These are phyloP conservation scores for Leptogaster cylindrica DNA, from an alignment of 2,888 invertebrate genomes.

Conservation along the genomic window DNA sequence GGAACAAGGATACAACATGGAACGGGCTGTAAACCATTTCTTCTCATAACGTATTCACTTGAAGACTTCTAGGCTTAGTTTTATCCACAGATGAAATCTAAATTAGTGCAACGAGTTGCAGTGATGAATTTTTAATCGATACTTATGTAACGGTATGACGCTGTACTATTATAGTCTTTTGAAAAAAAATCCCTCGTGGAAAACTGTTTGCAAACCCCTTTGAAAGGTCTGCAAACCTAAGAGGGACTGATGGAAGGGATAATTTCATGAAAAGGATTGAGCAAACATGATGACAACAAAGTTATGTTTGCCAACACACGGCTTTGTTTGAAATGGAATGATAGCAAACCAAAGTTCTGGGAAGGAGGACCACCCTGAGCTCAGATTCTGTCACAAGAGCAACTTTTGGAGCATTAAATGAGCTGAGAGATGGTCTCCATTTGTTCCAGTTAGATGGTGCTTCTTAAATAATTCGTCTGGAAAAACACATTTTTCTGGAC, in stretches of 20 bases:
- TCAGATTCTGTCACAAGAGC: slow-evolving; percentile 10
- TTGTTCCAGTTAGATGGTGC: slow-evolving; percentile 36
- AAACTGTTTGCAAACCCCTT: slow-evolving; percentile 38
- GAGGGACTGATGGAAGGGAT: slow-evolving; percentile 33
- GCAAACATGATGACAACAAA: slow-evolving; percentile 37
- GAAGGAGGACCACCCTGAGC: background rate
- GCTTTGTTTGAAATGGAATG: slow-evolving; percentile 31
- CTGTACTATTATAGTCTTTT: slow-evolving; percentile 23
- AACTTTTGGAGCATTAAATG: slow-evolving; percentile 22
- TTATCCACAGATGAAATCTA: slow-evolving; percentile 33
- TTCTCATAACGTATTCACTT: background rate
- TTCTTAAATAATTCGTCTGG: slow-evolving; percentile 37
- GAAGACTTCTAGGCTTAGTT: background rate
- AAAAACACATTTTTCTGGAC: slow-evolving; percentile 26
- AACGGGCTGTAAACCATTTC: background rate
- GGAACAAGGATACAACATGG: slow-evolving; percentile 7
- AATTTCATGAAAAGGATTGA: slow-evolving; percentile 42
- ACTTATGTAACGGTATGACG: background rate
- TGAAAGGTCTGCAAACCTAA: slow-evolving; percentile 21
- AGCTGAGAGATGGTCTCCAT: slow-evolving; percentile 25
- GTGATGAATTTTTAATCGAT: slow-evolving; percentile 35
- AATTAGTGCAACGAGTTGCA: slow-evolving; percentile 34
- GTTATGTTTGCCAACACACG: slow-evolving; percentile 22
- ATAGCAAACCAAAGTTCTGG: background rate
- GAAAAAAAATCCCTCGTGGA: slow-evolving; percentile 30